A percentile compares a stretch with the other conserved stretches of the same genome.
These are phyloP conservation scores for Leucoraja erinaceus DNA, from an alignment of 2,113 vertebrate species.

Conservation along the genomic window DNA sequence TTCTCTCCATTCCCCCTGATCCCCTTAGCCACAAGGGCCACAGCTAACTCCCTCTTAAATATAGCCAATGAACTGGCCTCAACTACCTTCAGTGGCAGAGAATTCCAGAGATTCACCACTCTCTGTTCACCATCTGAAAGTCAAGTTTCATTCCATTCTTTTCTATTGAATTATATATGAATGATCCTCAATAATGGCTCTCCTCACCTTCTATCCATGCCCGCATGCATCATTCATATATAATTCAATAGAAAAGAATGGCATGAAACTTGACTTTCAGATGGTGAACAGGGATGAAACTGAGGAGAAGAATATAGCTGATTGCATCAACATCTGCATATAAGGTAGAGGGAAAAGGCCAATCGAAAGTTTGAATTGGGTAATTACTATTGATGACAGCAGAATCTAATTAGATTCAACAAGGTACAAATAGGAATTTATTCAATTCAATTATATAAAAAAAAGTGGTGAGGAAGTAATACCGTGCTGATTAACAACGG, in stretches of 20 bases:
- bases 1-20: too few relatives aligned
- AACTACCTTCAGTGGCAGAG: too few relatives aligned
- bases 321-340: neutral
- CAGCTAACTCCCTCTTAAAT: too few relatives aligned
- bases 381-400: neutral
- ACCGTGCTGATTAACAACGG: too few relatives aligned
- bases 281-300: neutral
- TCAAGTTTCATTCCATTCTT: neutral
- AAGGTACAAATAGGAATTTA: too few relatives aligned
- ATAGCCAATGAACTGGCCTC: too few relatives aligned
- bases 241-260: neutral
- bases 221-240: neutral
- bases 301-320: neutral
- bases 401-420: neutral
- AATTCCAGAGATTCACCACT: too few relatives aligned
- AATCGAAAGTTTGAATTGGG: neutral
- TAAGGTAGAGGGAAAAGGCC: neutral
- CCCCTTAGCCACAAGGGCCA: too few relatives aligned
- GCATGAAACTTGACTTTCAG: neutral
- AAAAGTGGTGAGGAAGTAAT: too few relatives aligned
- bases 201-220: neutral
- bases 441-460: too few relatives aligned
- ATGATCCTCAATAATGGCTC: neutral
- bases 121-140: neutral
- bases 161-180: neutral